These are phyloP conservation scores for Caenorhabditis briggsae DNA, from an alignment of 1,140 invertebrate genomes.

Conservation along the genomic window DNA sequence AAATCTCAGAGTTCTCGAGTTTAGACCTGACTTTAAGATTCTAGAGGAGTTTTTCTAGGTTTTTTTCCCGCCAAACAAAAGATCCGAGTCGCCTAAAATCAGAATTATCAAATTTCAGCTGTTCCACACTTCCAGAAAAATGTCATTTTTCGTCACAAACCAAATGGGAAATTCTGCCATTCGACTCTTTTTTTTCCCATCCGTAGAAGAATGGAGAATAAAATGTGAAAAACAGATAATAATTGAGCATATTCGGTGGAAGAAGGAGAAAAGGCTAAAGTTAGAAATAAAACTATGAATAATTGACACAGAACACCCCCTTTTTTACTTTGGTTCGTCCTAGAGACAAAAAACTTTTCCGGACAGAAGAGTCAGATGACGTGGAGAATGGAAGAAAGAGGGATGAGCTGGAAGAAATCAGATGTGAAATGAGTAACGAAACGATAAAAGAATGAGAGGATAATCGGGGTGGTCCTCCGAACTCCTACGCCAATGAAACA, in stretches of 20 bases:
- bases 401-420: slow-evolving; percentile 28
- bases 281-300: slow-evolving; percentile 45
- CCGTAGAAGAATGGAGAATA: not conserved
- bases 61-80: no score
- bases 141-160: slow-evolving; percentile 16
- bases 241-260: not conserved
- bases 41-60: no score
- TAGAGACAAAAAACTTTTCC: not conserved
- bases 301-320: slow-evolving; percentile 42
- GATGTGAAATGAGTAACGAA: slow-evolving; percentile 23
- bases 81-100: not conserved
- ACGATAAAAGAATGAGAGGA: not conserved
- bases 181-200: not conserved
- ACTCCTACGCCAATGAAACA: slow-evolving; percentile 5
- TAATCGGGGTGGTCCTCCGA: slow-evolving; percentile 2
- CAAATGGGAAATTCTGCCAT: not conserved
- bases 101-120: not conserved
- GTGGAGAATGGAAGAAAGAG: not conserved
- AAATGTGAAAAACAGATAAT: not conserved
- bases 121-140: not conserved
- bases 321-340: not conserved
- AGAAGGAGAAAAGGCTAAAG: slow-evolving; percentile 22
- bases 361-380: not conserved
- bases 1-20: no score
- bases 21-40: no score